phyloP scores from a whole-genome alignment of 1,140 invertebrate genomes.

The Cepaea nemoralis region DNA sequence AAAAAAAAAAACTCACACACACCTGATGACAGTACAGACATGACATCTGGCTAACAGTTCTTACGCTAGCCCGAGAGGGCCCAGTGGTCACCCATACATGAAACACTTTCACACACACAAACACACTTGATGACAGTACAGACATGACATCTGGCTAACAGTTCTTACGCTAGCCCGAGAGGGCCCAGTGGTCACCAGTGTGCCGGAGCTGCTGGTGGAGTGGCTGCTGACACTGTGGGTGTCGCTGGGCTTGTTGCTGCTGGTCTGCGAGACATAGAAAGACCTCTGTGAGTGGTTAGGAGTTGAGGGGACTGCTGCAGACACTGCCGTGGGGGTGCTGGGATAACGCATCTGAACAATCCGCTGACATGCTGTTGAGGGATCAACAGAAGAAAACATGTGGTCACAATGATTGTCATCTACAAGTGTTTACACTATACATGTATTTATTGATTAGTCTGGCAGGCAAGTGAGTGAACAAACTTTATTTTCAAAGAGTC shows the following conservation, averaged over 20 bases:
- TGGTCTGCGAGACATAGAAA: slow-evolving; percentile 66
- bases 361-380: slow-evolving; percentile 84
- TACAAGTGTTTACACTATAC: no score
- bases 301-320: slow-evolving; percentile 75
- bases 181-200: slow-evolving; percentile 40
- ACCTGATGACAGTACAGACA: no score
- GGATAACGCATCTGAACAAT: slow-evolving; percentile 86
- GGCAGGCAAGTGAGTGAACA: no score
- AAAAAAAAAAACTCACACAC: no score
- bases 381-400: no score
- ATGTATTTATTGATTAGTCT: no score
- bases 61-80: neutral
- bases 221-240: slow-evolving; percentile 69
- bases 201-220: slow-evolving; percentile 70
- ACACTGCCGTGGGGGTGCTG: slow-evolving; percentile 68
- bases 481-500: no score
- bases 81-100: slow-evolving; percentile 26
- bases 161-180: neutral
- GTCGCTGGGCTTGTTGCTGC: slow-evolving; percentile 72
- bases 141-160: no score
- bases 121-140: no score
- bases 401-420: no score
- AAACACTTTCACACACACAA: no score
- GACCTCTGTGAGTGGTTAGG: slow-evolving; percentile 68
- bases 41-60: no score